Conservation (phyloP, 2,888 invertebrate genomes). For the Dioctria linearis region DNA sequence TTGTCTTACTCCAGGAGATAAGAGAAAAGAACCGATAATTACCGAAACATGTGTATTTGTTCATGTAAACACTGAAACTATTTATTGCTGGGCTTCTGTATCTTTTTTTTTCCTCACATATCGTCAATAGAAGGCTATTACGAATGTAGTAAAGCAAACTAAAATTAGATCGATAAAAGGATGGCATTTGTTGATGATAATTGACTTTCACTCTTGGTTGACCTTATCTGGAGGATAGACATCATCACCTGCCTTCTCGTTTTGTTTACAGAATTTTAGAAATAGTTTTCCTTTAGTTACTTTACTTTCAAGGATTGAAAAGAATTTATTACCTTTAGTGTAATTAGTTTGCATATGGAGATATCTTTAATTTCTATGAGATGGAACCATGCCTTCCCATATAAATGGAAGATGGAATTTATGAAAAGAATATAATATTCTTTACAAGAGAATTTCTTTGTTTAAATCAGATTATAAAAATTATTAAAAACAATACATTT, state of each 20-base stretch:
- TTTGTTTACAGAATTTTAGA: neutral
- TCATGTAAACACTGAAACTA: constrained; percentile 29
- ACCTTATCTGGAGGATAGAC: constrained; percentile 19
- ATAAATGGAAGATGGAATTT: too few species aligned
- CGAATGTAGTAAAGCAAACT: neutral
- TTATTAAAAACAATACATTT: too few species aligned
- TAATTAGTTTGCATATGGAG: too few species aligned
- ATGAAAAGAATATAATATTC: too few species aligned
- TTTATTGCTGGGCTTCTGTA: constrained; percentile 22
- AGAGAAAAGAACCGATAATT: neutral
- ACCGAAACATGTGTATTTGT: constrained; percentile 20
- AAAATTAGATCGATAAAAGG: constrained; percentile 37
- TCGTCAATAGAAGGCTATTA: constrained; percentile 18
- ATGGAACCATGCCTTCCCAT: too few species aligned
- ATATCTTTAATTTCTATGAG: too few species aligned
- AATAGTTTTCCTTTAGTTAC: too few species aligned
- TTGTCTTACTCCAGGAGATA: neutral
- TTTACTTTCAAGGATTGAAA: too few species aligned
- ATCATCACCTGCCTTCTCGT: constrained; percentile 18
- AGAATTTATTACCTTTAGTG: too few species aligned
- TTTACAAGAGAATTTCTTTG: too few species aligned
- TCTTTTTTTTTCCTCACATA: constrained; percentile 11
- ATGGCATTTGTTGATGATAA: neutral
- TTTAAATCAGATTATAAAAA: too few species aligned
- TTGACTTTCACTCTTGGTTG: neutral